A percentile compares a stretch with the other conserved stretches of the same genome.
Evolutionary conservation across 1,140 invertebrate species (phyloP).

Genomic region (Centruroides sculpturatus): DNA sequence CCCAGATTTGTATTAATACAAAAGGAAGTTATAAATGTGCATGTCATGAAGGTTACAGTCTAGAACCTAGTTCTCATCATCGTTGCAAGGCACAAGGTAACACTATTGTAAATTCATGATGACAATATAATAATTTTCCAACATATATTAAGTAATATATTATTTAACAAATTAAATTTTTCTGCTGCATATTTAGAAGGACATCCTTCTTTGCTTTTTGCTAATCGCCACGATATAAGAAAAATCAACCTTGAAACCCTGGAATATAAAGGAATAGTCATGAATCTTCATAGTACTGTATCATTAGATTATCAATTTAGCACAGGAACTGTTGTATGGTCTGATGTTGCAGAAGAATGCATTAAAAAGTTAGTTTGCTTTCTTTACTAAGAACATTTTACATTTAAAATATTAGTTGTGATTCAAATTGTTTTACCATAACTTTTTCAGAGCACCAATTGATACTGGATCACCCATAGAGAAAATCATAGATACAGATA

Average conservation of each 20-base stretch:
- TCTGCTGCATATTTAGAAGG: constrained; percentile 7
- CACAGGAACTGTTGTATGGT: constrained; percentile 88
- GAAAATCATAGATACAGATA: constrained; percentile 40
- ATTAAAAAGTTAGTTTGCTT: constrained; percentile 6
- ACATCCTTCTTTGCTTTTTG: constrained; percentile 55
- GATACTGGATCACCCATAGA: constrained; percentile 7
- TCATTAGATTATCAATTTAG: constrained; percentile 78
- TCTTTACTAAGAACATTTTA: constrained; percentile 31
- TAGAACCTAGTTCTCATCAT: constrained; percentile 63
- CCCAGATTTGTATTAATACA: constrained; percentile 80
- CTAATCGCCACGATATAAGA: constrained; percentile 68
- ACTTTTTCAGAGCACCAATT: constrained; percentile 9
- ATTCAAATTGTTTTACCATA: too few relatives aligned
- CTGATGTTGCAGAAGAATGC: constrained; percentile 39
- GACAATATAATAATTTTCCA: neutral
- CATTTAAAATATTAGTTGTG: constrained; percentile 45
- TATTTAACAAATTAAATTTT: neutral
- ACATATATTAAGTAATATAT: neutral
- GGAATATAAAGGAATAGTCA: constrained; percentile 66
- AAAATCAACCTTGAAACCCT: constrained; percentile 61
- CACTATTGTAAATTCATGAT: neutral
- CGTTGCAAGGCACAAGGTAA: constrained; percentile 52
- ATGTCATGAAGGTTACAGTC: constrained; percentile 65
- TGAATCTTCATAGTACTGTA: constrained; percentile 65
- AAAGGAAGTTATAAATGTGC: constrained; percentile 85